A percentile compares a stretch with the other conserved stretches of the same genome.
Evolutionary conservation across 2,888 invertebrate genomes (phyloP).

Genomic region (Agapetus fuscipes): DNA sequence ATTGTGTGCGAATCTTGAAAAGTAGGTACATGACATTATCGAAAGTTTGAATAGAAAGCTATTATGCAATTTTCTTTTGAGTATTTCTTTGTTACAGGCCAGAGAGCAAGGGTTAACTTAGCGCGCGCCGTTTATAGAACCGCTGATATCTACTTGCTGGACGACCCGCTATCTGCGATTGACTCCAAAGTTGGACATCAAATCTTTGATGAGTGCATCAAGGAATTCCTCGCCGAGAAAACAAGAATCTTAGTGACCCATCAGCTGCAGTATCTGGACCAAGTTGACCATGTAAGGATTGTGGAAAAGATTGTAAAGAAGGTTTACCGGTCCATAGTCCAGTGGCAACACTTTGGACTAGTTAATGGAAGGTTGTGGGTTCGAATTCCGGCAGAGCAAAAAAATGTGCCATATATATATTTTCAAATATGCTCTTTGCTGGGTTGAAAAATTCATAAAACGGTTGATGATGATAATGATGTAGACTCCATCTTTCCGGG

Average conservation of each 20-base stretch:
- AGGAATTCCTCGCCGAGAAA: slow-evolving; percentile 51
- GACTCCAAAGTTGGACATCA: slow-evolving; percentile 61
- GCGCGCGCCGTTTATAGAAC: slow-evolving; percentile 58
- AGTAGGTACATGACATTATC: not conserved
- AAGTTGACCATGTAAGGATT: slow-evolving; percentile 49
- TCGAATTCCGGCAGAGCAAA: too few species aligned
- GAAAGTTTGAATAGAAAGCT: not conserved
- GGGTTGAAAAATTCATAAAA: too few species aligned
- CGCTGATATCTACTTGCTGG: slow-evolving; percentile 64
- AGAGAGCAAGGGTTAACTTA: slow-evolving; percentile 13
- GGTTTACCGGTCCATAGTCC: too few species aligned
- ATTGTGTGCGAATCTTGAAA: too few species aligned
- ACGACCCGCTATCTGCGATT: slow-evolving; percentile 68
- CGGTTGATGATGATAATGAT: too few species aligned
- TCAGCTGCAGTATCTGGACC: slow-evolving; percentile 69
- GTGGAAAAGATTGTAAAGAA: too few species aligned
- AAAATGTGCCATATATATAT: too few species aligned
- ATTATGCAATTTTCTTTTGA: too few species aligned
- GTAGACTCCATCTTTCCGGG: too few species aligned
- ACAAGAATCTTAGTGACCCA: slow-evolving; percentile 73
- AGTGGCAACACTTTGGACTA: too few species aligned
- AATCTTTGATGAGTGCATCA: slow-evolving; percentile 60
- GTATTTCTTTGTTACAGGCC: slow-evolving; percentile 7
- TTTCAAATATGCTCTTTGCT: too few species aligned
- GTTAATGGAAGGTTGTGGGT: too few species aligned